These are phyloP conservation scores for Ochlodes sylvanus DNA, from an alignment of 2,888 invertebrate genomes.

Conservation along the genomic window DNA sequence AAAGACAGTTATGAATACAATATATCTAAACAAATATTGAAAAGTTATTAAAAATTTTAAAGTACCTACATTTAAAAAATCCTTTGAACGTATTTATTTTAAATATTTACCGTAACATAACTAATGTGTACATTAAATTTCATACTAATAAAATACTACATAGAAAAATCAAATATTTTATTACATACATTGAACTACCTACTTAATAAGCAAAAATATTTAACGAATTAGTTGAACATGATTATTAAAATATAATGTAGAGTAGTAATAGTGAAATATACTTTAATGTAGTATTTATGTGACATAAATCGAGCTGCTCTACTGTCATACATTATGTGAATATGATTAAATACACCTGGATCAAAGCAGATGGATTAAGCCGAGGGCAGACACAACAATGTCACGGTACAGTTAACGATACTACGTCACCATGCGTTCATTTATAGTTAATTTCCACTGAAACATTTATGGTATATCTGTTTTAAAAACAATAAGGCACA, in stretches of 20 bases:
- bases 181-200: no score
- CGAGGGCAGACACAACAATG: constrained; percentile 27
- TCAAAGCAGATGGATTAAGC: constrained; percentile 51
- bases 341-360: constrained; percentile 17
- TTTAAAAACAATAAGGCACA: constrained; percentile 43
- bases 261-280: neutral
- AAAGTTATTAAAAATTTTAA: no score
- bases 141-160: no score
- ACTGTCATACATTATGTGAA: constrained; percentile 9
- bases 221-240: no score
- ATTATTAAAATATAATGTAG: neutral
- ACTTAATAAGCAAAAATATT: no score
- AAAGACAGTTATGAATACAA: no score
- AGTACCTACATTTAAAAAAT: no score
- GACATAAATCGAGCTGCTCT: constrained; percentile 1
- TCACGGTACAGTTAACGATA: constrained; percentile 5
- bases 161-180: no score
- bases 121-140: no score
- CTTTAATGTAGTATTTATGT: constrained; percentile 9
- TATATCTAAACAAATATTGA: no score
- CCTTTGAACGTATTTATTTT: no score
- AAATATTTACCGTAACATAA: no score
- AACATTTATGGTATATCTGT: neutral
- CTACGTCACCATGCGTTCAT: constrained; percentile 17
- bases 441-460: neutral